Conservation (phyloP, 2,888 invertebrate genomes). For the Anthrax anthrax region DNA sequence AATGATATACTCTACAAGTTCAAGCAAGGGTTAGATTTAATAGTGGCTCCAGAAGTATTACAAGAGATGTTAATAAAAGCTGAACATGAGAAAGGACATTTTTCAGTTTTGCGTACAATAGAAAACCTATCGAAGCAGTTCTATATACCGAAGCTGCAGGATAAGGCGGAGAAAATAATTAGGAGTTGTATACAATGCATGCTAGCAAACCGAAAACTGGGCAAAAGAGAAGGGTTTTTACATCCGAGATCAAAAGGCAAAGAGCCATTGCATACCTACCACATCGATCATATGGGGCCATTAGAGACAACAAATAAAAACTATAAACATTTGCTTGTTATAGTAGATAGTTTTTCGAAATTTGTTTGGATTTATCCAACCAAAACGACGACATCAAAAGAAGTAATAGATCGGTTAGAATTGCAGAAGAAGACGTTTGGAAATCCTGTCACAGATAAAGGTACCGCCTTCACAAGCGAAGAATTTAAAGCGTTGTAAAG, state of each 20-base stretch:
- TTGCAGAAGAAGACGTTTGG: constrained; percentile 17
- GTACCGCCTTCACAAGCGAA: constrained; percentile 22
- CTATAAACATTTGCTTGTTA: no score
- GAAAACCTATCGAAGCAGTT: background rate
- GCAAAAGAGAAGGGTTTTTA: background rate
- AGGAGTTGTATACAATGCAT: background rate
- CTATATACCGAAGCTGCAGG: constrained; percentile 1
- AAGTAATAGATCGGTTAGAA: constrained; percentile 18
- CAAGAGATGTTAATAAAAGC: background rate
- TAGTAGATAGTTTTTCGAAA: no score
- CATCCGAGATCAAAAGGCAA: background rate
- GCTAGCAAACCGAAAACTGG: background rate
- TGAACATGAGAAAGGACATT: background rate
- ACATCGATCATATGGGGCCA: background rate
- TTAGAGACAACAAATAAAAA: background rate
- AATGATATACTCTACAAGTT: background rate
- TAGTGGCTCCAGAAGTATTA: background rate
- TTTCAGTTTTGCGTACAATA: background rate
- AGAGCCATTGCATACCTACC: background rate
- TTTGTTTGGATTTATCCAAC: no score
- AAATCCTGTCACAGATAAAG: constrained; percentile 15
- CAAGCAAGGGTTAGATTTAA: background rate
- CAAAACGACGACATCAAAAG: constrained; percentile 7
- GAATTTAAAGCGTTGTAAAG: constrained; percentile 22
- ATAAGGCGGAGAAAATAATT: background rate